A percentile compares a stretch with the other conserved stretches of the same genome.
These are phyloP conservation scores for Agrilus biguttatus DNA, from an alignment of 2,888 invertebrate species.

Conservation along the genomic window DNA sequence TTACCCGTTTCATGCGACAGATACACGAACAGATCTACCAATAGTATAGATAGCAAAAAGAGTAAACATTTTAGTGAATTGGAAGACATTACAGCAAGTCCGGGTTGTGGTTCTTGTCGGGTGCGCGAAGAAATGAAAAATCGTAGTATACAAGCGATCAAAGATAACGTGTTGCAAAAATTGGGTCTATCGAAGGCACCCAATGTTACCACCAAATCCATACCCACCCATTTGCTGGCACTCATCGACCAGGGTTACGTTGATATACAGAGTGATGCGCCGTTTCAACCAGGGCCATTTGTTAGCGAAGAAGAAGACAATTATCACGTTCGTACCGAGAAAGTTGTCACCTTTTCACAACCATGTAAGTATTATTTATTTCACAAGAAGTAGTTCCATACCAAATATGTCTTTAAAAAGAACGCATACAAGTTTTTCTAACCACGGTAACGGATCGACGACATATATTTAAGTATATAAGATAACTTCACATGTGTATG, in stretches of 20 bases:
- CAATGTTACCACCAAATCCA: slow-evolving; percentile 43
- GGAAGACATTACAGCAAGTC: no score
- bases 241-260: slow-evolving; percentile 23
- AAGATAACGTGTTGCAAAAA: slow-evolving; percentile 43
- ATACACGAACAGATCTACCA: no score
- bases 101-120: slow-evolving; percentile 37
- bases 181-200: slow-evolving; percentile 39
- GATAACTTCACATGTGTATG: no score
- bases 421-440: no score
- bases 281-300: slow-evolving; percentile 31
- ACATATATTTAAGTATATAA: no score
- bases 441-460: no score
- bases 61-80: no score
- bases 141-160: slow-evolving; percentile 42
- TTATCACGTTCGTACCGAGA: slow-evolving; percentile 52
- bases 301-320: slow-evolving; percentile 48
- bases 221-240: slow-evolving; percentile 32
- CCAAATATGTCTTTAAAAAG: no score
- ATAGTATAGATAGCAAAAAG: no score
- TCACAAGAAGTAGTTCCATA: no score
- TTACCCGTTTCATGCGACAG: no score
- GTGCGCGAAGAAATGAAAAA: slow-evolving; percentile 41
- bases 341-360: slow-evolving; percentile 53
- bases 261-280: slow-evolving; percentile 34
- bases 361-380: slow-evolving; percentile 24